Base-by-base conservation (phyloP, 2,888 invertebrate species). In the Dugesia japonica region DNA sequence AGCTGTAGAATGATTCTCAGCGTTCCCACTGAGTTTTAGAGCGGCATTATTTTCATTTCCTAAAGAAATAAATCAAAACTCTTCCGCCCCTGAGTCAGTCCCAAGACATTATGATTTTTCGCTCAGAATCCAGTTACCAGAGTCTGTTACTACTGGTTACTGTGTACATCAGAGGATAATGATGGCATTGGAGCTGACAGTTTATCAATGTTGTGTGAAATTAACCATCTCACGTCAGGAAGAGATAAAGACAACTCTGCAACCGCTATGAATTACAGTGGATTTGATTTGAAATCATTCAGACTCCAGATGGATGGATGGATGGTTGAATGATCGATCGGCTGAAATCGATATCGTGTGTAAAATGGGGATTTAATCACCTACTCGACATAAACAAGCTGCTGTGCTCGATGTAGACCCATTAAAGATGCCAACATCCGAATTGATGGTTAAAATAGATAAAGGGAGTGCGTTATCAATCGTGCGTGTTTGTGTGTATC, bases 1-100 rank as follows among this genome's bases (percentile, higher is more conserved):
- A 56, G 56, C 56, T 56, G 56, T 56, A 56, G 56, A 56, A 56
- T n/a, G 56, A 56, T 56, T 56, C 56, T 56, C 56, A 56, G 56
- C 4, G 56, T 56, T 56, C 38, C 38, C 38, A 38, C 38, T 38
- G 38, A 38, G 38, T 38, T 56, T 56, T 56, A 56, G 20, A 56
- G 56, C 56, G 56, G 56, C 56, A 56, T 56, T 56, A 56, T 56
- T 56, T 56, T 56, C 56, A 56, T 56, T 56, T 56, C 56, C 56
- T 56, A 56, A 56, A 56, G 56, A 56, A 56, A 56, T 56, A 56
- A 56, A 56, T 56, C 56, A 56, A 56, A 56, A 56, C 56, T 56
- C 56, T 56, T 56, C 56, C 56, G 56, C 56, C 56, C 56, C 56
- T 56, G 56, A 56, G 56, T 56, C 56, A 56, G 56, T 56, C 56